Percentiles rank a stretch among this genome's conserved stretches.
These are phyloP conservation scores for Eilema depressum DNA, from an alignment of 2,888 invertebrate genomes.

Conservation along the genomic window DNA sequence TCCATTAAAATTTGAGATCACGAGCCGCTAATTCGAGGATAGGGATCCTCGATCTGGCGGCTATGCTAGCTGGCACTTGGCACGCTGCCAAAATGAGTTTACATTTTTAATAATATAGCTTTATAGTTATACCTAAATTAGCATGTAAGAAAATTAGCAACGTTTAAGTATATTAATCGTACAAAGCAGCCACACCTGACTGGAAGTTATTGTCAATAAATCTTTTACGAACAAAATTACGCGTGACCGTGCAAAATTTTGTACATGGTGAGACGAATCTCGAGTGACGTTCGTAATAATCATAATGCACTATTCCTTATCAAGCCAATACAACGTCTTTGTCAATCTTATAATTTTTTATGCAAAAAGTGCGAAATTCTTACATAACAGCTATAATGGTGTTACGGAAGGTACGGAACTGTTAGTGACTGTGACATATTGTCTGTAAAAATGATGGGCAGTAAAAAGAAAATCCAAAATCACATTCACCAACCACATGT, in stretches of 20 bases:
- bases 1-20: too few species aligned
- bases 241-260: conserved; percentile 19
- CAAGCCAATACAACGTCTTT: background rate
- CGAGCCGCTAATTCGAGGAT: too few species aligned
- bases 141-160: background rate
- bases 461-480: too few species aligned
- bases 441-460: too few species aligned
- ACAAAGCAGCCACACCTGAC: conserved; percentile 3
- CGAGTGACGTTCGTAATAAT: conserved; percentile 5
- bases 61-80: too few species aligned
- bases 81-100: too few species aligned
- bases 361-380: background rate
- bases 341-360: background rate
- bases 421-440: too few species aligned
- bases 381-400: background rate
- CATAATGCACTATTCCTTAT: conserved; percentile 13
- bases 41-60: too few species aligned
- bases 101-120: too few species aligned
- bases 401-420: too few species aligned
- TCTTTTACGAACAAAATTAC: conserved; percentile 7
- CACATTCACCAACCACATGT: too few species aligned
- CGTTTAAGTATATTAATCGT: background rate
- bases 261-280: conserved; percentile 12
- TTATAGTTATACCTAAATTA: background rate
- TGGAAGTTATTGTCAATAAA: conserved; percentile 7